These are phyloP conservation scores for Silurus glanis DNA, from an alignment of 2,113 vertebrate species.

Conservation along the genomic window DNA sequence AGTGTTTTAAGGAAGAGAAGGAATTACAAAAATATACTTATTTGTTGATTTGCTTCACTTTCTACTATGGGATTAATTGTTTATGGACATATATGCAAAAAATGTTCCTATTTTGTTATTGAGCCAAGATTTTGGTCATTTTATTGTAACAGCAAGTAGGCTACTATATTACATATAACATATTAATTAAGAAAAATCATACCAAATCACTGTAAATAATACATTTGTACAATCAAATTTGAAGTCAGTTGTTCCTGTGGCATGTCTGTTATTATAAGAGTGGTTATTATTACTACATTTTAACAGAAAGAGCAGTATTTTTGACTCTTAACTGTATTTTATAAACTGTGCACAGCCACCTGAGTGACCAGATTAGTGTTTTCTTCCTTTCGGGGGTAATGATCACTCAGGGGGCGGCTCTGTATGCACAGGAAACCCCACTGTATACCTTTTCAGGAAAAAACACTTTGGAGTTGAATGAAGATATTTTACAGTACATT, in stretches of 20 bases:
- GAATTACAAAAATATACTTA: not conserved
- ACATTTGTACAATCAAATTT: constrained; percentile 22
- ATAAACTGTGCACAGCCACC: constrained; percentile 37
- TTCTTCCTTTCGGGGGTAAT: constrained; percentile 34
- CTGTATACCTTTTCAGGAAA: constrained; percentile 46
- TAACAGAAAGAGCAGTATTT: constrained; percentile 41
- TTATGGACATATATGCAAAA: not conserved
- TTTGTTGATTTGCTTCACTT: not conserved
- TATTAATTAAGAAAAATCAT: constrained; percentile 15
- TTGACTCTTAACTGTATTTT: constrained; percentile 47
- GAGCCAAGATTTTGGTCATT: not conserved
- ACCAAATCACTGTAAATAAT: constrained; percentile 32
- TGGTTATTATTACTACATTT: constrained; percentile 44
- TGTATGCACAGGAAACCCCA: constrained; percentile 13
- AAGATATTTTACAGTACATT: constrained; percentile 28
- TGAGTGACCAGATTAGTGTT: constrained; percentile 46
- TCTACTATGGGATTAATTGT: not conserved
- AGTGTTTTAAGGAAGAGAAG: not conserved
- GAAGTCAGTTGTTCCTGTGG: constrained; percentile 29
- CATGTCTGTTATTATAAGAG: constrained; percentile 45
- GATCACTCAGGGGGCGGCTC: constrained; percentile 26
- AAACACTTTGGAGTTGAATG: constrained; percentile 38
- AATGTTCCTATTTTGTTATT: constrained; percentile 5
- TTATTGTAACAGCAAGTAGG: constrained; percentile 1
- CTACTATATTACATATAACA: not conserved